phyloP scores from a whole-genome alignment of 2,888 invertebrate genomes.

The Eupithecia exiguata region DNA sequence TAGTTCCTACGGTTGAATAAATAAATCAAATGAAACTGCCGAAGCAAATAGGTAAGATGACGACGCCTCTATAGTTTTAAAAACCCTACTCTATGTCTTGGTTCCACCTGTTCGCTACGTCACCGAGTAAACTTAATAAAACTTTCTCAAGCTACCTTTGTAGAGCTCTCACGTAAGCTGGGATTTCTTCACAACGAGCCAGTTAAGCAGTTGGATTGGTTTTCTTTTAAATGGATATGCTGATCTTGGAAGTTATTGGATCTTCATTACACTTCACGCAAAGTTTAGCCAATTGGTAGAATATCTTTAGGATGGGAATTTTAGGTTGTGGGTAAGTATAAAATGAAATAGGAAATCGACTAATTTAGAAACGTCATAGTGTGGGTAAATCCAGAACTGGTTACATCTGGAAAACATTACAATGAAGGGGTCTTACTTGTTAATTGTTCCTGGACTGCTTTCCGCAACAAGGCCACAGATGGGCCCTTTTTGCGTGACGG shows the following conservation, averaged over 20 bases:
- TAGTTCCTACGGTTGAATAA: too few relatives aligned
- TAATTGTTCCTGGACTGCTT: too few relatives aligned
- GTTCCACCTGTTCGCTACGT: slow-evolving; percentile 51
- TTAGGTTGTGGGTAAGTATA: not conserved
- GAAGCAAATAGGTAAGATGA: not conserved
- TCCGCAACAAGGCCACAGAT: too few relatives aligned
- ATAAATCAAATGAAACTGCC: too few relatives aligned
- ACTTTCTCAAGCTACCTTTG: slow-evolving; percentile 67
- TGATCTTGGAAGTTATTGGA: slow-evolving; percentile 15
- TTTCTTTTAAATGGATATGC: slow-evolving; percentile 19
- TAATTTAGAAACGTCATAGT: too few relatives aligned
- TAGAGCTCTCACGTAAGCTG: slow-evolving; percentile 25
- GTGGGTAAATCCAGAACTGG: too few relatives aligned
- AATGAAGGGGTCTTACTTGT: too few relatives aligned
- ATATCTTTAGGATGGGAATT: not conserved
- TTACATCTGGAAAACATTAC: too few relatives aligned
- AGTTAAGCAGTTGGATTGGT: slow-evolving; percentile 40
- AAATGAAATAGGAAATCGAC: too few relatives aligned
- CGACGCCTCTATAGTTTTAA: not conserved
- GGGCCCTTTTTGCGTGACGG: too few relatives aligned
- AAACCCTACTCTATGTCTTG: slow-evolving; percentile 10
- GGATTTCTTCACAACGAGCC: slow-evolving; percentile 47
- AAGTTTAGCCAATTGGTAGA: not conserved
- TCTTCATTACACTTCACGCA: slow-evolving; percentile 11
- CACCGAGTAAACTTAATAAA: slow-evolving; percentile 65